Conservation (phyloP, 2,113 vertebrate genomes). For the Salminus brasiliensis region DNA sequence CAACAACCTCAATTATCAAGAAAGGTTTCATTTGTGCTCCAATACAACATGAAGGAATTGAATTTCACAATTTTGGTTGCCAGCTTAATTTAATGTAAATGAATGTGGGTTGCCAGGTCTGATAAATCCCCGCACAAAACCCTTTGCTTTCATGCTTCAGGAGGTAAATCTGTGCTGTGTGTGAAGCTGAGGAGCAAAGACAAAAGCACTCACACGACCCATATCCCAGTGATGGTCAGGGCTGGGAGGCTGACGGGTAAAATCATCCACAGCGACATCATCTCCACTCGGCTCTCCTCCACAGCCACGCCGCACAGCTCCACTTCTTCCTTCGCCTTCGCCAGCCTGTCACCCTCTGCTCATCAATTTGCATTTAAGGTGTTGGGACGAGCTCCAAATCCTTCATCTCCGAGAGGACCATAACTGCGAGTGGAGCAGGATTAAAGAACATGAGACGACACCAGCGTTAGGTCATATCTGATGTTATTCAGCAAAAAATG, state of each 20-base stretch:
- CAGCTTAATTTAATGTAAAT: too few species aligned
- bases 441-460: background rate
- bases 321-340: slow-evolving; percentile 71
- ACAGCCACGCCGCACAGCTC: slow-evolving; percentile 47
- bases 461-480: too few species aligned
- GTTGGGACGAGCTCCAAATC: slow-evolving; percentile 11
- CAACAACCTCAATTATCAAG: too few species aligned
- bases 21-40: too few species aligned
- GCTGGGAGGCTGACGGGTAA: slow-evolving; percentile 84
- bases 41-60: too few species aligned
- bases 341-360: slow-evolving; percentile 69
- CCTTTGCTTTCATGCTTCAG: background rate
- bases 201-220: slow-evolving; percentile 85
- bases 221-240: slow-evolving; percentile 88
- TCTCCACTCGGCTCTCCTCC: slow-evolving; percentile 62
- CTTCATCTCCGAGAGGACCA: slow-evolving; percentile 16
- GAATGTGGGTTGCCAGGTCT: too few species aligned
- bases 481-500: too few species aligned
- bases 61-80: too few species aligned
- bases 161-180: background rate
- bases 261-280: slow-evolving; percentile 85
- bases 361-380: slow-evolving; percentile 72
- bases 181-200: background rate
- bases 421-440: background rate
- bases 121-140: too few species aligned